Conservation (phyloP, 2,888 invertebrate species). For the Diaprepes abbreviatus region DNA sequence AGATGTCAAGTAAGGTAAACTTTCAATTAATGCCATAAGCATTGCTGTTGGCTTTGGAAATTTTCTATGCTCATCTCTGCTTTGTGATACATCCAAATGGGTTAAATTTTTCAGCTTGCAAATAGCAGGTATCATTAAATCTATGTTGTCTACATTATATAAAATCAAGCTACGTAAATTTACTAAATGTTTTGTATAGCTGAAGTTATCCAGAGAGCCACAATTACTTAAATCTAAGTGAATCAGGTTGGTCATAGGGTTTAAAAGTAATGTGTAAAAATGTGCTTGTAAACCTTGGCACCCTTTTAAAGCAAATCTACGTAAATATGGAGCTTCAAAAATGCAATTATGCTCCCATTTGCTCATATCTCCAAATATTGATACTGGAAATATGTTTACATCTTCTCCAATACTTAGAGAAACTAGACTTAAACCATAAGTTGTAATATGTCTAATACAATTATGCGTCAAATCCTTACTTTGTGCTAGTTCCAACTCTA, state of each 20-base stretch:
- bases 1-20: conserved; percentile 81
- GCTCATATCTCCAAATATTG: conserved; percentile 25
- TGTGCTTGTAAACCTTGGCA: conserved; percentile 69
- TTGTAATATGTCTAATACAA: conserved; percentile 78
- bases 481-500: conserved; percentile 81
- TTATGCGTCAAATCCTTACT: conserved; percentile 77
- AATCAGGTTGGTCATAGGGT: conserved; percentile 73
- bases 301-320: conserved; percentile 73
- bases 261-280: conserved; percentile 71
- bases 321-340: conserved; percentile 74
- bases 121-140: conserved; percentile 75
- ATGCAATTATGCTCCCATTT: conserved; percentile 67
- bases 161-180: conserved; percentile 82
- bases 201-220: conserved; percentile 74
- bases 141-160: conserved; percentile 82
- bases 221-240: conserved; percentile 82
- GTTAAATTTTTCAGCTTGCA: conserved; percentile 72
- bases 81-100: conserved; percentile 89
- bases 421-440: conserved; percentile 77
- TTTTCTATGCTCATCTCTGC: conserved; percentile 76
- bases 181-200: conserved; percentile 76
- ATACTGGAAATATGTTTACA: conserved; percentile 60
- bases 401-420: conserved; percentile 80
- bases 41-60: conserved; percentile 83
- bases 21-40: conserved; percentile 79